Base-by-base conservation (phyloP, 2,113 vertebrate species). In the Apodemus sylvaticus region DNA sequence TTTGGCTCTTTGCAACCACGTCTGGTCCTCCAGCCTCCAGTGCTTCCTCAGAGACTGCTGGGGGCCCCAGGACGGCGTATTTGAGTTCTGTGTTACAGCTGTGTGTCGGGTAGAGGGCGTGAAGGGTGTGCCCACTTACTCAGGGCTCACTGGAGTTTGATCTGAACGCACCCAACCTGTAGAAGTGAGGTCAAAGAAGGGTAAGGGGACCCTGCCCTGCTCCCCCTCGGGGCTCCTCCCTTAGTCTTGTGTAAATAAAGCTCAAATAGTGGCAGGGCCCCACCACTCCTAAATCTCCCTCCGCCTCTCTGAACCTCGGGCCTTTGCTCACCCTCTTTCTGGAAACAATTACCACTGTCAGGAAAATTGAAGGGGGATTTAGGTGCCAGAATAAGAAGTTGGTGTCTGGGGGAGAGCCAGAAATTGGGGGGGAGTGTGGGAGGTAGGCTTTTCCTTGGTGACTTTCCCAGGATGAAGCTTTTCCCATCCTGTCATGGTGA, bases 321-420 rank as follows among this genome's bases (percentile, higher is more conserved):
- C 91, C 29, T 36, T 90, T 85, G 31, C 62, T 96, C 73, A 76
- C 26, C 68, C 85, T 76, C 90, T 92, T 9, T 0, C 2, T 45
- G 85, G 48, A 91, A 87, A 86, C 94, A 91, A 12, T 96, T 93
- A 62, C 31, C 86, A 14, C 55, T 94, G 95, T 94, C 93, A 91
- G 85, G 42, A 95, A 95, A 89, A 78, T 45, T 58, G 45, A 91
- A 92, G 89, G 14, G 60, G 91, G 92, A 77, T 94, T 94, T 87
- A 31, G 78, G 73, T 62, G 77, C 29, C 31, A 39, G 82, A 81
- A 90, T 31, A 90, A 95, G 92, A 96, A 92, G 45, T 88, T 95
- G 48, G 42, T 82, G 76, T 82, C 64, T 82, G 53, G 78, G 90
- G 42, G 71, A 92, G 55, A 88, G 95, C 81, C 90, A 96, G 79